These are phyloP conservation scores for Campylomormyrus numenius DNA, from an alignment of 2,113 vertebrate genomes.

Conservation along the genomic window DNA sequence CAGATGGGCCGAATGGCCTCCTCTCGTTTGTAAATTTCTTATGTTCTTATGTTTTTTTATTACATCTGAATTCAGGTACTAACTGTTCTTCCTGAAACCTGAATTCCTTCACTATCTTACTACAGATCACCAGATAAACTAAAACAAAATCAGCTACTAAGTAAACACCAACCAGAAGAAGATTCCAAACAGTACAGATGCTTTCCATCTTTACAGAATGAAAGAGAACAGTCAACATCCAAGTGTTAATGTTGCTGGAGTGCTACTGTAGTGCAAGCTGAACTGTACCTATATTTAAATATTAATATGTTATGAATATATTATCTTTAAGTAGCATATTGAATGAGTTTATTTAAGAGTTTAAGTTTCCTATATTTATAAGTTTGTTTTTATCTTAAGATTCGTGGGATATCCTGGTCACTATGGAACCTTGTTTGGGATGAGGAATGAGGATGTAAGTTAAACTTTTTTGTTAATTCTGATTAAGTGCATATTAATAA, in stretches of 20 bases:
- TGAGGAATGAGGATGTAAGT: conserved; percentile 71
- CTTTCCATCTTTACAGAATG: not conserved
- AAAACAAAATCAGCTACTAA: not conserved
- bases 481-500: not conserved
- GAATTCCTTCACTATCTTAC: not conserved
- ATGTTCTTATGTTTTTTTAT: not conserved
- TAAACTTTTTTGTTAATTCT: not conserved
- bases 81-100: not conserved
- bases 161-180: not conserved
- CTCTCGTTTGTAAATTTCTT: not conserved
- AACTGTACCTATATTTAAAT: not conserved
- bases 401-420: conserved; percentile 68
- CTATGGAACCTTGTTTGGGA: conserved; percentile 65
- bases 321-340: not conserved
- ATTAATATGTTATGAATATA: not conserved
- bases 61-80: not conserved
- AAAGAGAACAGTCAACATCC: not conserved
- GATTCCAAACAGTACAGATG: not conserved
- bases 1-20: not conserved
- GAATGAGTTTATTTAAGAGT: not conserved
- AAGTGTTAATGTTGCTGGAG: not conserved
- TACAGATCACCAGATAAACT: not conserved
- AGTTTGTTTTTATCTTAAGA: conserved; percentile 41
- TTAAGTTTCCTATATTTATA: not conserved
- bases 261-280: not conserved